These are phyloP conservation scores for Ardeotis arabs DNA, from an alignment of 2,113 vertebrate species.

Conservation along the genomic window DNA sequence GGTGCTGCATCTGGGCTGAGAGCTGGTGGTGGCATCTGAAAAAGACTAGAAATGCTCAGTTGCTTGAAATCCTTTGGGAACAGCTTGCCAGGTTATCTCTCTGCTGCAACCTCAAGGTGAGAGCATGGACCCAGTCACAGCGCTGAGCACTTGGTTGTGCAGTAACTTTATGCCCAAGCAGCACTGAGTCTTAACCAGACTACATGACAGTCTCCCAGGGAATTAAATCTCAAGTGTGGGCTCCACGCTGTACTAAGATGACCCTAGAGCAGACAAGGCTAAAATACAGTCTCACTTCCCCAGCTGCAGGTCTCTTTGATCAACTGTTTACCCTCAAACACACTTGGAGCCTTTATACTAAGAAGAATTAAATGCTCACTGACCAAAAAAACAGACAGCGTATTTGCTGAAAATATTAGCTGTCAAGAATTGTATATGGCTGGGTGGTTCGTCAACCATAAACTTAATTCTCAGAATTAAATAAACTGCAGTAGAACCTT, in stretches of 20 bases:
- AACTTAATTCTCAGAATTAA: not conserved
- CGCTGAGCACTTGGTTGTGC: not conserved
- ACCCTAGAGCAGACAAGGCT: not conserved
- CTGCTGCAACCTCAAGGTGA: not conserved
- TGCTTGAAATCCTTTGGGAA: not conserved
- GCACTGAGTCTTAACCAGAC: not conserved
- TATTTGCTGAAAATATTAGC: not conserved
- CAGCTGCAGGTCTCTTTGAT: not conserved
- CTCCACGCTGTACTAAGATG: not conserved
- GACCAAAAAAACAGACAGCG: not conserved
- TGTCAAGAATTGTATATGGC: not conserved
- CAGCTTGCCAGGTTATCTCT: not conserved
- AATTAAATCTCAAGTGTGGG: not conserved
- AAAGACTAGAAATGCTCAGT: not conserved
- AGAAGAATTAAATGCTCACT: not conserved
- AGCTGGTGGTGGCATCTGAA: not conserved
- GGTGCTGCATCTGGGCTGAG: not conserved
- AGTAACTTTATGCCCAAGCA: not conserved
- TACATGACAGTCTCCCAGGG: not conserved
- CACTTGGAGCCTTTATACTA: not conserved
- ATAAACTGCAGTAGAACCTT: not conserved
- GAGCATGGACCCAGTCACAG: not conserved
- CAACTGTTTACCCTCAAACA: not conserved
- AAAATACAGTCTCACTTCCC: not conserved
- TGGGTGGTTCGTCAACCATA: not conserved